These are phyloP conservation scores for Anisognathus igniventris DNA, from an alignment of 2,797 vertebrate genomes.

Conservation along the genomic window DNA sequence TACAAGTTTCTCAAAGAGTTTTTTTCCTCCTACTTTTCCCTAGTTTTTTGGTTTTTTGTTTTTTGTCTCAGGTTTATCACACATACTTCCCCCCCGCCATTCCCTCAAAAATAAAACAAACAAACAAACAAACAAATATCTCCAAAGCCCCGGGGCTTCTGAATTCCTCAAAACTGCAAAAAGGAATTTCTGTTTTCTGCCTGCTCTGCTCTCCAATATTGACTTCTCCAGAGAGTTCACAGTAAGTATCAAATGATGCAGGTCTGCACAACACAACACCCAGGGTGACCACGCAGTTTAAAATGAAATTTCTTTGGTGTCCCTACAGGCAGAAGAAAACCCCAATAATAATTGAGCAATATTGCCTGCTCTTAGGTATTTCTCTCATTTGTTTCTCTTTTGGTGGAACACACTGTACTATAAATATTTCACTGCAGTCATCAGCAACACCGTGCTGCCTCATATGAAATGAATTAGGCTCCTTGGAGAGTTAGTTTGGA, in stretches of 20 bases:
- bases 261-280: background rate
- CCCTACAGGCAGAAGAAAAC: background rate
- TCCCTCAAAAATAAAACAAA: background rate
- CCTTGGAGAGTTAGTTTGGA: background rate
- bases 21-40: background rate
- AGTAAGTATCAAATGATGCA: background rate
- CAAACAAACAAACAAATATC: background rate
- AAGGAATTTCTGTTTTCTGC: background rate
- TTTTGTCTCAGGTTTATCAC: background rate
- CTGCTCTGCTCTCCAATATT: background rate
- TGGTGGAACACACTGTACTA: background rate
- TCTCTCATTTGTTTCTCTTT: background rate
- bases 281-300: background rate
- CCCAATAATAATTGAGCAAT: background rate
- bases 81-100: accelerated
- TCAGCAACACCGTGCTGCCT: background rate
- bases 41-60: accelerated
- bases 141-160: background rate
- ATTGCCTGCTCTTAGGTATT: background rate
- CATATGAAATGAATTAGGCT: accelerated
- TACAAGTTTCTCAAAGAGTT: background rate
- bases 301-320: background rate
- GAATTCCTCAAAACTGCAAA: background rate
- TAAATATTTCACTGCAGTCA: background rate
- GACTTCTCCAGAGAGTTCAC: background rate